phyloP scores from a whole-genome alignment of 2,113 vertebrate species.

The Pelecanus crispus region DNA sequence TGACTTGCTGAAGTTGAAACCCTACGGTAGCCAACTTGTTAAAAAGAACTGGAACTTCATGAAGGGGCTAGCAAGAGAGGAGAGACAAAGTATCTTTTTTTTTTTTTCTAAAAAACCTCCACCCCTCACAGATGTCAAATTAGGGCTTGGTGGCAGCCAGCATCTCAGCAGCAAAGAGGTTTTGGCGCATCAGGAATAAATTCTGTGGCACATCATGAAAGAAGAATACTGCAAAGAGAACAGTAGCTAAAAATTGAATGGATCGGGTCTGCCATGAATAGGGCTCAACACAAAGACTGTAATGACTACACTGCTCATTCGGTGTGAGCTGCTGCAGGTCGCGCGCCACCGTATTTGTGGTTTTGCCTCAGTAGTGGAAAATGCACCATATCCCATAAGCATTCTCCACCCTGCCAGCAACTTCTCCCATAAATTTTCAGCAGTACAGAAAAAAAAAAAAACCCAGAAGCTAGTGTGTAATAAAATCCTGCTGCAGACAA shows the following conservation, averaged over 20 bases:
- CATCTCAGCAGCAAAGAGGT: accelerated
- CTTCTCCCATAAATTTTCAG: not conserved
- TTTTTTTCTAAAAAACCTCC: not conserved
- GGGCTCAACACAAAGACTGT: not conserved
- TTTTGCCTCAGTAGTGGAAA: not conserved
- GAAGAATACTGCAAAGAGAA: not conserved
- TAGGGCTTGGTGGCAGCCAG: not conserved
- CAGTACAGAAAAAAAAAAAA: not conserved
- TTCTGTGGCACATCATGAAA: not conserved
- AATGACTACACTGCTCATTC: not conserved
- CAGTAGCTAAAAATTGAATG: not conserved
- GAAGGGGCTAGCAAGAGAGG: not conserved
- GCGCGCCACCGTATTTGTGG: accelerated
- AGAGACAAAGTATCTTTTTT: not conserved
- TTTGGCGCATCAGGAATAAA: not conserved
- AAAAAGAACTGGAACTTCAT: not conserved
- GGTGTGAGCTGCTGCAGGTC: not conserved
- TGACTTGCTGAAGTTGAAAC: not conserved
- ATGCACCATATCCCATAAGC: not conserved
- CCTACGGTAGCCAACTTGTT: not conserved
- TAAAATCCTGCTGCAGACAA: not conserved
- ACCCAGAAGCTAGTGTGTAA: not conserved
- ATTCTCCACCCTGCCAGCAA: not conserved
- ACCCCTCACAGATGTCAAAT: not conserved
- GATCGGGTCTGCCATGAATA: not conserved